Evolutionary conservation across 2,797 vertebrate genomes (phyloP), one percentile per base, ranked within the genome.

Genomic region (Stomatorhinus walkeri): DNA sequence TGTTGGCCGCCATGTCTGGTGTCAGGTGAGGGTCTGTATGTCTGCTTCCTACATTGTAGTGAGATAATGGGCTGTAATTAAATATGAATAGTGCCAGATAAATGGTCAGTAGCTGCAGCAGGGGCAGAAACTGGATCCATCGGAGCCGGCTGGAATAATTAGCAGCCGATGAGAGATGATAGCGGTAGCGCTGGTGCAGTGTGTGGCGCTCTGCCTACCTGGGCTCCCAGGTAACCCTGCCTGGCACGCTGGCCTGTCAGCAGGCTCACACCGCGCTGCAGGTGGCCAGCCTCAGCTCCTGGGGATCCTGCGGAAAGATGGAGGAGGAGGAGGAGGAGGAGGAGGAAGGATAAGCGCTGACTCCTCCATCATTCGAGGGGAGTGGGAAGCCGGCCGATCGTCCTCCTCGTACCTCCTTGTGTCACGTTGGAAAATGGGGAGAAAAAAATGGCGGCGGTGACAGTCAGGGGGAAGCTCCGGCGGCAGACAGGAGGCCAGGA

Each of bases 61-160:
- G 76, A 88, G 93, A 95, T 96, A 96, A 96, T 96, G 93, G 95
- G 92, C 93, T 93, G 93, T 93, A 94, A 95, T 96, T 94, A 96
- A 96, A 96, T 95, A 96, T 96, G 94, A 94, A 96, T 95, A 94
- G 93, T 85, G 91, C 90, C 92, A 92, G 91, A 91, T 95, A 95
- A 95, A 95, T 96, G 95, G 96, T 96, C 95, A 94, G 95, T 95
- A 95, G 94, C 94, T 93, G 93, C 91, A 93, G 93, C 94, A 87
- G 89, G 94, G 94, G 93, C 94, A 93, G 95, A 95, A 95, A 96
- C 91, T 76, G n/a, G 93, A 96, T 93, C 95, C 92, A 83, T 64
- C 49, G 91, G 92, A 91, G 92, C 92, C 93, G 89, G 88, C 93
- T 93, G 91, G 93, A 94, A 94, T 96, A 95, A 96, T 96, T 96